Evolutionary conservation across 2,888 invertebrate genomes (phyloP), one percentile per base, ranked within the genome.

Genomic region (Himalopsyche kuldschensis): DNA sequence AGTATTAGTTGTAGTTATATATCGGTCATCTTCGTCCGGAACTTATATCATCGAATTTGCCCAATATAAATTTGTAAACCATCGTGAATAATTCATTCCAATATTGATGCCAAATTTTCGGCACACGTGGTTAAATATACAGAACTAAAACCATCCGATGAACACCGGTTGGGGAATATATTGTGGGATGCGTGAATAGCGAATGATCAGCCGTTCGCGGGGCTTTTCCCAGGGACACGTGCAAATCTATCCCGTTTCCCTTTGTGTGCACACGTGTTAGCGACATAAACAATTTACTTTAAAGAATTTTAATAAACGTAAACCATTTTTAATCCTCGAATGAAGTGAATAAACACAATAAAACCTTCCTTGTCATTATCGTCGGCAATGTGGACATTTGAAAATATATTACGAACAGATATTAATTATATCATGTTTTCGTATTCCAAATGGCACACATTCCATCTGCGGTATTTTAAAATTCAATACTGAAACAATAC

Each of bases 181-280:
- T 30, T 6, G 55, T 63, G 84, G 77, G 81, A 84, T 79, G 75
- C 75, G 63, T 84, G 84, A 84, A 84, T 84, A 79, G 81, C 27
- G 75, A 81, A 69, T 69, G 69, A 69, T 69, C 69, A 69, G 69
- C 8, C 69, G 24, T 4, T 69, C 24, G 76, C 80, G 77, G 17
- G 4, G 81, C 75, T 48, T 47, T 79, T 79, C 78, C 82, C 63
- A 55, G 82, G 81, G 78, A 85, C 85, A 85, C 85, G 85, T 85
- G 85, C 85, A 81, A 85, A 85, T 81, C 82, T 81, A 81, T 79
- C 79, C 77, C 81, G 84, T 69, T 81, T 84, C 84, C 84, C 79
- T 81, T 85, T 84, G 80, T 84, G 63, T 35, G 83, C 78, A 77
- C 85, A 85, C 85, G 85, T 85, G 85, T 81, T 63, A 63, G 41